phyloP scores from a whole-genome alignment of 1,140 invertebrate species.

The Cardiocondyla obscurior region DNA sequence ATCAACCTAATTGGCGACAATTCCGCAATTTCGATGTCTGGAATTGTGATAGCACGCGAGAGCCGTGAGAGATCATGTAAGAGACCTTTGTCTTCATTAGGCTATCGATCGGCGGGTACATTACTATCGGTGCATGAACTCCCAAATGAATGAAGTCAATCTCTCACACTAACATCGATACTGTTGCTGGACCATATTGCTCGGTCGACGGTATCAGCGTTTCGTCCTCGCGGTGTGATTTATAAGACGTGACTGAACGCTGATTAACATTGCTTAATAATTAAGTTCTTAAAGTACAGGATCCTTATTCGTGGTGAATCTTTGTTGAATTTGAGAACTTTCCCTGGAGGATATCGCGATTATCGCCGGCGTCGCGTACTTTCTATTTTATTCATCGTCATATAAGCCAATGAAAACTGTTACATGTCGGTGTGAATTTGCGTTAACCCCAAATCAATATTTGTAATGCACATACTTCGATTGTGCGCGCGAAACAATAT shows the following conservation, averaged over 20 bases:
- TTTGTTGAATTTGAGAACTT: neutral
- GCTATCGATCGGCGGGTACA: slow-evolving; percentile 62
- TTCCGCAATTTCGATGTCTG: slow-evolving; percentile 10
- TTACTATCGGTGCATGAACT: slow-evolving; percentile 58
- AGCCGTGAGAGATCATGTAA: slow-evolving; percentile 22
- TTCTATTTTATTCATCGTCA: slow-evolving; percentile 35
- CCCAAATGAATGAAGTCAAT: slow-evolving; percentile 42
- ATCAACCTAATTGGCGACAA: slow-evolving; percentile 5
- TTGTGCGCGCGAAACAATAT: slow-evolving; percentile 23
- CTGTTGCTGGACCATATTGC: slow-evolving; percentile 1
- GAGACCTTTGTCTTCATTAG: slow-evolving; percentile 65
- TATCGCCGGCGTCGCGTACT: neutral
- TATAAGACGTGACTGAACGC: neutral
- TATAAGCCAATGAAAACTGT: slow-evolving; percentile 39
- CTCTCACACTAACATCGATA: slow-evolving; percentile 25
- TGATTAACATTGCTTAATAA: neutral
- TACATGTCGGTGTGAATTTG: slow-evolving; percentile 48
- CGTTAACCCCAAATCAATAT: slow-evolving; percentile 53
- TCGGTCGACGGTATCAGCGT: neutral
- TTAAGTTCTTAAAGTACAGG: neutral
- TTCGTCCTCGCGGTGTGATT: neutral
- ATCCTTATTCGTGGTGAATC: neutral
- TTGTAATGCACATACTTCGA: slow-evolving; percentile 3
- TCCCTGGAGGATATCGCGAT: neutral
- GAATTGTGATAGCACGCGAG: slow-evolving; percentile 13